Base-by-base conservation (phyloP, 2,888 invertebrate species). In the Nudaria mundana region DNA sequence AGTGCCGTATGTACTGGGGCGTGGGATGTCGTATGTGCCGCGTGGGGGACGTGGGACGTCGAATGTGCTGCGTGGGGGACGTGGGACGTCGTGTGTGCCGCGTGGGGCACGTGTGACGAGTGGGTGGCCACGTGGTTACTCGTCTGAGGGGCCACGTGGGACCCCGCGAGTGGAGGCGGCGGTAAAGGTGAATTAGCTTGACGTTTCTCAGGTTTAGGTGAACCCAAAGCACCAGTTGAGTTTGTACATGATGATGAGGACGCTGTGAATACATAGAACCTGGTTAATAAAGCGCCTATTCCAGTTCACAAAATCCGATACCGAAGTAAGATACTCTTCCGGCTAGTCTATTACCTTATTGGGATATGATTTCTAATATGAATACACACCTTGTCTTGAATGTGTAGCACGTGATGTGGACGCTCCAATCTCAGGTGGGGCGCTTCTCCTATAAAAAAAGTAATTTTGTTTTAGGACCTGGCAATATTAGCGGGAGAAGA, bases 171-270 rank as follows among this genome's bases (percentile, higher is more conserved):
- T 1, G 76, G 69, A 1, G 95, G 95, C 2, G 96, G 96, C 3
- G 96, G 96, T 16, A 96, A 77, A 0, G 96, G 97, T 0, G 96
- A 96, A 76, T 97, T 97, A 0, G 96, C 96, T 75, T 95, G 95
- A 2, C 97, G 91, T 81, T 96, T 95, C 78, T 97, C 96, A 0
- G 96, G 96, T 73, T 96, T 96, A 0, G 96, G 96, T 0, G 96
- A 96, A 8, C 95, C 94, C n/a, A 94, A 82, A 61, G 93, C 94
- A 18, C 93, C 92, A 52, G 93, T 91, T 3, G 93, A 93, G 51
- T 93, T 93, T 10, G 91, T 91, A 49, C 92, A 93, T 1, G 95
- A 95, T 3, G 95, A 94, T 7, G 94, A 94, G 1, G 94, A 94
- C 81, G 81, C 87, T 86, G 56, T 2, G 24, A 31, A 36, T 31